Conservation (phyloP, 2,888 invertebrate species). For the Lithophane leautieri region DNA sequence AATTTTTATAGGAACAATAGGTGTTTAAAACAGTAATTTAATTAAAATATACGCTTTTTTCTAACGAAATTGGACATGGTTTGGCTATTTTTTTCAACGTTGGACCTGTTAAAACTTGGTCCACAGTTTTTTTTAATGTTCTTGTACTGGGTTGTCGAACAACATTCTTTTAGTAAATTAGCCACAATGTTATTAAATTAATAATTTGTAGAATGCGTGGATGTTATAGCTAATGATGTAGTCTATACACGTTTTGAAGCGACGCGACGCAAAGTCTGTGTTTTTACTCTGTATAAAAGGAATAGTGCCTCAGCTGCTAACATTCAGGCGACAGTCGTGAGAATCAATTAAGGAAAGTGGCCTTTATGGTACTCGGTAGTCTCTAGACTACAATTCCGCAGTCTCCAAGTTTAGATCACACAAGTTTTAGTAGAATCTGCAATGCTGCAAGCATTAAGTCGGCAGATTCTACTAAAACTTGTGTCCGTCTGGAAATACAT, state of each 20-base stretch:
- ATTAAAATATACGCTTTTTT: slow-evolving; percentile 49
- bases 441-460: not conserved
- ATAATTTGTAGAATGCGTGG: slow-evolving; percentile 34
- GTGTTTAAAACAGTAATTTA: slow-evolving; percentile 38
- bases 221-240: slow-evolving; percentile 38
- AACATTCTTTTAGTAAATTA: slow-evolving; percentile 51
- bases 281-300: slow-evolving; percentile 54
- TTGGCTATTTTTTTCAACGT: slow-evolving; percentile 27
- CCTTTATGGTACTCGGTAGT: slow-evolving; percentile 40
- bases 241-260: slow-evolving; percentile 41
- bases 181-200: slow-evolving; percentile 43
- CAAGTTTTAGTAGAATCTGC: slow-evolving; percentile 42
- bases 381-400: slow-evolving; percentile 53
- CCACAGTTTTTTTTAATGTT: slow-evolving; percentile 21
- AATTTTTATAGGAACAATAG: slow-evolving; percentile 49
- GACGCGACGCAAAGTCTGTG: slow-evolving; percentile 43
- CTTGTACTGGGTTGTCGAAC: slow-evolving; percentile 27
- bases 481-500: not conserved
- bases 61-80: slow-evolving; percentile 29
- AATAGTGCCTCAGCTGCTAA: slow-evolving; percentile 52
- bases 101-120: slow-evolving; percentile 22
- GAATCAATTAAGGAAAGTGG: slow-evolving; percentile 62
- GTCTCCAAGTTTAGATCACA: slow-evolving; percentile 55
- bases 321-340: slow-evolving; percentile 57
- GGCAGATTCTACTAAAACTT: not conserved